Base-by-base conservation (phyloP, 1,140 invertebrate species). In the Lepeophtheirus salmonis region DNA sequence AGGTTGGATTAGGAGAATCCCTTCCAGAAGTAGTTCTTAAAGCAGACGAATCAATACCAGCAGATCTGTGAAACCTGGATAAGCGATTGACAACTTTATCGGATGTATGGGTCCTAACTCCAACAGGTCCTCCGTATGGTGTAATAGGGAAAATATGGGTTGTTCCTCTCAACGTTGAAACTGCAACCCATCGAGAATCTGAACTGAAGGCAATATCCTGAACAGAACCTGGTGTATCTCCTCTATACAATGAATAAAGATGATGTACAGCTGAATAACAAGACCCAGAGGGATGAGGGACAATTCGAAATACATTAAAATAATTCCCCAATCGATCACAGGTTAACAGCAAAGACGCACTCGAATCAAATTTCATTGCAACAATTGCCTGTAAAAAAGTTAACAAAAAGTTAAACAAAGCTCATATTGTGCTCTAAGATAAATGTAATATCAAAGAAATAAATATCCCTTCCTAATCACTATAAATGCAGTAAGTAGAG, bases 91-190 rank as follows among this genome's bases (percentile, higher is more conserved):
- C 92, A 64, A 97, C 89, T 69, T 89, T 82, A 57, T 84, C 79
- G 25, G 84, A 84, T 30, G 85, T 84, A 73, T 98, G 94, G 6
- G 94, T 97, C 62, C 94, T 78, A 22, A 90, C 80, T 60, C 83
- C 88, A 52, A 89, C 80, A 56, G 82, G 76, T 62, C 90, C 95
- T 63, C 94, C 95, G 70, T 97, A 97, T n/a, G 91, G 86, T 20
- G 88, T 91, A 10, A 97, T 82, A 0, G 94, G 89, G 75, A 97
- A 97, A 50, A 97, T 82, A 70, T 98, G 95, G 16, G 91, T 95
- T 1, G 94, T 97, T 60, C 92, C 94, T 63, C 94, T 80, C 64
- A 94, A 76, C 3, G 94, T 96, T 21, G 87, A 89, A 0, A 97
- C 81, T 14, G 90, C 85, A 10, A 90, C 82, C 94, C 94, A 98